phyloP scores from a whole-genome alignment of 2,888 invertebrate species.

The Macroteleia sp. region DNA sequence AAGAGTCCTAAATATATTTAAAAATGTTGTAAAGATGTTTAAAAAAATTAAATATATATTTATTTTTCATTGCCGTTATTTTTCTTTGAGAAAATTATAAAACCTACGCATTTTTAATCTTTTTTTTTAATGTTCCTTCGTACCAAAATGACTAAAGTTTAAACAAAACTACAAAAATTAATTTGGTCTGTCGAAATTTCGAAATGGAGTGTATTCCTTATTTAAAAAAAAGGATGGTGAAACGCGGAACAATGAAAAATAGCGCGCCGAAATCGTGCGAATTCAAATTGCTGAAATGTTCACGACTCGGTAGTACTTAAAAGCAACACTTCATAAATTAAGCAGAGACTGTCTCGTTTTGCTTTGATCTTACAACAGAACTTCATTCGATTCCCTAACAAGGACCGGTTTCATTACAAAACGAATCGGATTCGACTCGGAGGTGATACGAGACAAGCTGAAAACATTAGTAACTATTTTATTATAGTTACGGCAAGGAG shows the following conservation, averaged over 20 bases:
- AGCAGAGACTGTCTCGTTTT: slow-evolving; percentile 44
- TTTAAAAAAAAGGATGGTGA: too few relatives aligned
- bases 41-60: too few relatives aligned
- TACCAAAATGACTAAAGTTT: too few relatives aligned
- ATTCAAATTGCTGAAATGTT: slow-evolving; percentile 35
- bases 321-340: slow-evolving; percentile 60
- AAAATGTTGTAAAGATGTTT: too few relatives aligned
- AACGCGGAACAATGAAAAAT: slow-evolving; percentile 39
- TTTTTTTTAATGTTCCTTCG: too few relatives aligned
- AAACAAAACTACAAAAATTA: too few relatives aligned
- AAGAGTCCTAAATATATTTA: too few relatives aligned
- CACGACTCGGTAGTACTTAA: slow-evolving; percentile 37
- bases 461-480: slow-evolving; percentile 55
- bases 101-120: too few relatives aligned
- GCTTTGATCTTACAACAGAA: slow-evolving; percentile 47
- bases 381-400: slow-evolving; percentile 58
- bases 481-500: slow-evolving; percentile 26
- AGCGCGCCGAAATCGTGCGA: slow-evolving; percentile 15
- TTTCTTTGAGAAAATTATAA: too few relatives aligned
- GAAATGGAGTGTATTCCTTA: too few relatives aligned
- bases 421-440: slow-evolving; percentile 57
- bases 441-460: slow-evolving; percentile 46
- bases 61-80: too few relatives aligned
- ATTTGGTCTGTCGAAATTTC: too few relatives aligned
- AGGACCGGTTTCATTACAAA: slow-evolving; percentile 62